Evolutionary conservation across 2,797 vertebrate genomes (phyloP).

Genomic region (Cuniculus paca): DNA sequence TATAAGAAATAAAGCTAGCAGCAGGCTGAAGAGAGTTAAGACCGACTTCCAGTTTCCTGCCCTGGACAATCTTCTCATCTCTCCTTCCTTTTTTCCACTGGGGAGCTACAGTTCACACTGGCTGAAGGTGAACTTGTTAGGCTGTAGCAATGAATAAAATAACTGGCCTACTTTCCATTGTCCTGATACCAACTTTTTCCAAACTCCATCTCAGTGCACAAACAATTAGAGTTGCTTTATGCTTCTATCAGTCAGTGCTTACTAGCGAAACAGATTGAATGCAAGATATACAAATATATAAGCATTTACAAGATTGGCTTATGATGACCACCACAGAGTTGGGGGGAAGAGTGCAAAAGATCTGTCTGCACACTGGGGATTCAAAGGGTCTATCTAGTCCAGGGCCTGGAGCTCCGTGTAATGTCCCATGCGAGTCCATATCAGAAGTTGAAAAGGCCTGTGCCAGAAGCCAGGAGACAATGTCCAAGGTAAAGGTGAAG

Average conservation of each 20-base stretch:
- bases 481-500: background rate
- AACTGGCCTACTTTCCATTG: background rate
- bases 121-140: background rate
- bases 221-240: background rate
- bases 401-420: background rate
- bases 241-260: background rate
- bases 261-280: background rate
- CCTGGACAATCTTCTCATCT: background rate
- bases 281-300: background rate
- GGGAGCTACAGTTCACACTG: background rate
- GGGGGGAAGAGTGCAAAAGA: background rate
- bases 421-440: fast-evolving
- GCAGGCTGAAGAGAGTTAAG: background rate
- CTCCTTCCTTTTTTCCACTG: background rate
- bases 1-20: background rate
- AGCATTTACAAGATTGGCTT: background rate
- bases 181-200: background rate
- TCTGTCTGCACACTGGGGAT: background rate
- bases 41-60: background rate
- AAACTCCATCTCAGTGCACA: background rate
- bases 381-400: no score
- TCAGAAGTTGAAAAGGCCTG: background rate
- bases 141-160: background rate
- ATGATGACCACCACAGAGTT: background rate
- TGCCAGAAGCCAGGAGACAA: background rate